Conservation (phyloP, 2,797 vertebrate species). For the Sylvia borin region DNA sequence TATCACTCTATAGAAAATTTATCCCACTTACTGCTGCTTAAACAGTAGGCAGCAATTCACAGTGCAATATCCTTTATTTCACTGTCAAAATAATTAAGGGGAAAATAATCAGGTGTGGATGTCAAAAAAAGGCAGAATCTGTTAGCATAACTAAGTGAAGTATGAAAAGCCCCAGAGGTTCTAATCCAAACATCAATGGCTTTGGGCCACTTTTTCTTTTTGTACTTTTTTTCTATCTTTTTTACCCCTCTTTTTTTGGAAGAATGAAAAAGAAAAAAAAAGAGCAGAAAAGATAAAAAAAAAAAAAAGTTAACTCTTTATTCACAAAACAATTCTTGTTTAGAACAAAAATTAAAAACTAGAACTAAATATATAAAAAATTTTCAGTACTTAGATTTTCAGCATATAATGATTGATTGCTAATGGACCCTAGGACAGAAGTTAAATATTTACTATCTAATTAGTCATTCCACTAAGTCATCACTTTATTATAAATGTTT, state of each 20-base stretch:
- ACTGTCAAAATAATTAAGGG: background rate
- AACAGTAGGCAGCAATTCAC: background rate
- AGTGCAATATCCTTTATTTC: background rate
- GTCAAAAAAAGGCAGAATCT: background rate
- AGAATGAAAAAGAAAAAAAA: background rate
- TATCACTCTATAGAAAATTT: background rate
- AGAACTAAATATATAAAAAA: background rate
- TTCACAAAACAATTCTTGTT: background rate
- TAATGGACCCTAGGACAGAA: rapidly evolving
- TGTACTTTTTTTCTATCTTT: too few species aligned
- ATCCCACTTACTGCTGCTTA: background rate
- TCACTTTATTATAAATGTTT: background rate
- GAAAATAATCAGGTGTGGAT: background rate
- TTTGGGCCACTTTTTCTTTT: background rate
- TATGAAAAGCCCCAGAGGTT: background rate
- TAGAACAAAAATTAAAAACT: background rate
- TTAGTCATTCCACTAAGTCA: background rate
- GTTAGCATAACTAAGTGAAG: background rate
- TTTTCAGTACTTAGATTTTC: background rate
- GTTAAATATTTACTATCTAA: background rate
- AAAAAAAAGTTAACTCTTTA: rapidly evolving
- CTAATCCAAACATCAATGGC: background rate
- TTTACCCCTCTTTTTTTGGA: background rate
- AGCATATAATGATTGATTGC: background rate
- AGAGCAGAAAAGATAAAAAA: rapidly evolving